Evolutionary conservation across 2,113 vertebrate species (phyloP), one percentile per base, ranked within the genome.

Genomic region (Astatoreochromis straeleni): DNA sequence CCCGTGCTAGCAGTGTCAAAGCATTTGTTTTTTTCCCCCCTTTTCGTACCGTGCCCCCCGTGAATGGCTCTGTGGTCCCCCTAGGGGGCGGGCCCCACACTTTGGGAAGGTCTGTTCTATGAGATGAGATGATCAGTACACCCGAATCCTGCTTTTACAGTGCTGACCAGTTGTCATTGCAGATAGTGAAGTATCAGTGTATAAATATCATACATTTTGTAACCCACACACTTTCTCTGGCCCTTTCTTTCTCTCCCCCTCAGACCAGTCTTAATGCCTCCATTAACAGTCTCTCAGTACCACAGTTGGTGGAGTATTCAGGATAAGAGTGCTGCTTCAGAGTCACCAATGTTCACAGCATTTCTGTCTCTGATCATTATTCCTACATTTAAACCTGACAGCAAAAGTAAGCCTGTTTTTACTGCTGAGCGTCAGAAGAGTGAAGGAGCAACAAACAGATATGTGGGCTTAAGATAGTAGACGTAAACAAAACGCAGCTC

Each of bases 341-440:
- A 54, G 68, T 19, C 35, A 40, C 42, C 49, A 75, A 80, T 21
- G 33, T 31, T 26, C 4, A 31, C 83, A 57, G 57, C 55, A 38
- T 60, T 26, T 81, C 45, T 54, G 40, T 73, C 82, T 79, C 42
- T 24, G 17, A 84, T 57, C 24, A 45, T 78, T 13, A 85, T 70
- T 26, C 84, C 54, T 53, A 6, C 78, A 83, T 68, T 79, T 35
- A 82, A n/a, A 80, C 4, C 40, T 29, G 58, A 40, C 38, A 31
- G 49, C 24, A 53, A 75, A 31, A 10, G 7, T 73, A 14, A 73
- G 21, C 14, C 21, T 17, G 68, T 47, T 73, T 29, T 47, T 24
- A 47, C 68, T 29, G 40, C 21, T 29, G 21, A 73, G 13, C 10
- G 38, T 45, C 68, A 16, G 38, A 73, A 26, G 38, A 2, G 40